These are phyloP conservation scores for Sitta carolinensis DNA, from an alignment of 2,797 vertebrate species.

Conservation along the genomic window DNA sequence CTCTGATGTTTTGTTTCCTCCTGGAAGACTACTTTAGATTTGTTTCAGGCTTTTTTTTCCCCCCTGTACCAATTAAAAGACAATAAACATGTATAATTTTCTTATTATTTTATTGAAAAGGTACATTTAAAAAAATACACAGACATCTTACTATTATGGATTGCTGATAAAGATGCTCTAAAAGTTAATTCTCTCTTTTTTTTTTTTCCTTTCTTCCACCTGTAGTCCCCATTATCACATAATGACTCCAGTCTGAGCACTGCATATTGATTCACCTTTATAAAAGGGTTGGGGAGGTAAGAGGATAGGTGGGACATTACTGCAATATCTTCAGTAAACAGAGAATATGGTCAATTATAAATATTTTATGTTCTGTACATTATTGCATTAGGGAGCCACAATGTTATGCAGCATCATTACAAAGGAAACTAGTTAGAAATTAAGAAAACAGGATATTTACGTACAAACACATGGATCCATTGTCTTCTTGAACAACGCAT, in stretches of 20 bases:
- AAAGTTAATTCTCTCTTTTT: conserved; percentile 62
- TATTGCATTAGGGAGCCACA: conserved; percentile 92
- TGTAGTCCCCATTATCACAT: conserved; percentile 65
- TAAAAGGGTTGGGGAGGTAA: conserved; percentile 61
- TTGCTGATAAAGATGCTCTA: conserved; percentile 78
- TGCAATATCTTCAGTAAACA: conserved; percentile 78
- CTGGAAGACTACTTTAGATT: background rate
- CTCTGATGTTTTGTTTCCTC: background rate
- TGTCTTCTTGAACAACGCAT: conserved; percentile 66
- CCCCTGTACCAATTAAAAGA: background rate
- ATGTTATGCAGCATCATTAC: conserved; percentile 79
- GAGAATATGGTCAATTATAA: conserved; percentile 81
- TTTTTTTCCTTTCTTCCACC: conserved; percentile 64
- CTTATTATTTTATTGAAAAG: conserved; percentile 82
- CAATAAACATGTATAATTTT: conserved; percentile 39
- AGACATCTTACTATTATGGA: conserved; percentile 82
- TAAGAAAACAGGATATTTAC: conserved; percentile 64
- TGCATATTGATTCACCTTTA: conserved; percentile 67
- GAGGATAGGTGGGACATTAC: conserved; percentile 56
- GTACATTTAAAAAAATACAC: conserved; percentile 86
- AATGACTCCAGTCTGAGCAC: conserved; percentile 54
- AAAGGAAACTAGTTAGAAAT: conserved; percentile 77
- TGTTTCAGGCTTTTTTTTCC: background rate
- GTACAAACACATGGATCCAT: conserved; percentile 72
- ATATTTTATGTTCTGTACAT: conserved; percentile 89